Percentiles rank a stretch among this genome's conserved stretches.
phyloP scores from a whole-genome alignment of 1,140 invertebrate species.

The Lethrus apterus region DNA sequence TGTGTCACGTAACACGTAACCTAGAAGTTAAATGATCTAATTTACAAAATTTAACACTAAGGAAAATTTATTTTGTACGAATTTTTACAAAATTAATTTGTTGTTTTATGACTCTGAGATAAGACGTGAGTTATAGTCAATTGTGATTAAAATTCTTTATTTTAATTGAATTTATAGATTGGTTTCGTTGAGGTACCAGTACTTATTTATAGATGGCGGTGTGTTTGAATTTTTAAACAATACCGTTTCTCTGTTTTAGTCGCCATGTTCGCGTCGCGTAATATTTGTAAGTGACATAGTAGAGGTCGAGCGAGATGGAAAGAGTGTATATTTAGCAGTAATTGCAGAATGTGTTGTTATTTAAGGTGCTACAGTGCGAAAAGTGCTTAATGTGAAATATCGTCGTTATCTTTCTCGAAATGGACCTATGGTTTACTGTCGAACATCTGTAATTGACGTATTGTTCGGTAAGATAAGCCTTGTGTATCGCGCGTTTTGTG shows the following conservation, averaged over 20 bases:
- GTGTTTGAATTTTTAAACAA: not conserved
- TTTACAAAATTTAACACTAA: too few species aligned
- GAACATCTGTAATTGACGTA: slow-evolving; percentile 15
- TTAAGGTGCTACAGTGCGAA: slow-evolving; percentile 12
- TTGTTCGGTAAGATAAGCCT: too few species aligned
- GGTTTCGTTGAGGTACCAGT: too few species aligned
- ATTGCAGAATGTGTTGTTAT: slow-evolving; percentile 16
- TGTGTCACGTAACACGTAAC: too few species aligned
- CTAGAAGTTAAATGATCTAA: too few species aligned
- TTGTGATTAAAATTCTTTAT: too few species aligned
- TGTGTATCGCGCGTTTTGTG: too few species aligned
- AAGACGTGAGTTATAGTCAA: too few species aligned
- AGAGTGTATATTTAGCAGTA: slow-evolving; percentile 14
- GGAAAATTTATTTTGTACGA: too few species aligned
- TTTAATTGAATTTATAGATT: too few species aligned
- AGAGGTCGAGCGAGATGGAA: slow-evolving; percentile 14
- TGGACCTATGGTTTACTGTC: not conserved
- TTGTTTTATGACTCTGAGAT: too few species aligned
- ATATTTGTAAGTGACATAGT: slow-evolving; percentile 9
- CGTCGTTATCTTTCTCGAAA: slow-evolving; percentile 1
- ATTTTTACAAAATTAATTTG: too few species aligned
- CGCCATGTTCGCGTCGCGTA: slow-evolving; percentile 15
- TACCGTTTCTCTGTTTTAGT: slow-evolving; percentile 9
- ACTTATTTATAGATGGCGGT: slow-evolving; percentile 2
- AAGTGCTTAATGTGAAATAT: slow-evolving; percentile 11